Percentiles rank a stretch among this genome's conserved stretches.
phyloP scores from a whole-genome alignment of 2,888 invertebrate species.

The Criorhina ranunculi region DNA sequence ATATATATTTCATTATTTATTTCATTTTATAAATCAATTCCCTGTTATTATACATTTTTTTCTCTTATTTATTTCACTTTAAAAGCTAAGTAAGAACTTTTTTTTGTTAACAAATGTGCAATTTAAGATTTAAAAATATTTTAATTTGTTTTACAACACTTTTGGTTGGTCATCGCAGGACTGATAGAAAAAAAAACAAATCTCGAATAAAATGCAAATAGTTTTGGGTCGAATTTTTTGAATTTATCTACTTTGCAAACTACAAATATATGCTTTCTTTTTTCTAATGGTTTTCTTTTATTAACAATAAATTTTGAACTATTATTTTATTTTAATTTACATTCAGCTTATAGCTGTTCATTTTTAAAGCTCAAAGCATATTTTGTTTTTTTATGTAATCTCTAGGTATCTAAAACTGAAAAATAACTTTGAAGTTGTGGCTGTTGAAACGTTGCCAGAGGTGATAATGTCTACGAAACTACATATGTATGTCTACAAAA shows the following conservation, averaged over 20 bases:
- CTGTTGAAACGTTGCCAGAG: slow-evolving; percentile 4
- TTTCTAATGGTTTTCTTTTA: slow-evolving; percentile 1
- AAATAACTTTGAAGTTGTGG: slow-evolving; percentile 10
- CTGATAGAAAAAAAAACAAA: slow-evolving; percentile 9
- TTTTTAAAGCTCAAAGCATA: slow-evolving; percentile 71
- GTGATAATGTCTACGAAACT: slow-evolving; percentile 37
- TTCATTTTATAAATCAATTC: slow-evolving; percentile 69
- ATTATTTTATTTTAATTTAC: slow-evolving; percentile 59
- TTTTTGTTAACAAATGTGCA: slow-evolving; percentile 33
- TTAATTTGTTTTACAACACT: slow-evolving; percentile 39
- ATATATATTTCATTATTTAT: slow-evolving; percentile 43
- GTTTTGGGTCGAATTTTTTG: slow-evolving; percentile 14
- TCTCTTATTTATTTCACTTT: slow-evolving; percentile 19
- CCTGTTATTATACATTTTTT: slow-evolving; percentile 56
- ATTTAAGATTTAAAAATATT: slow-evolving; percentile 33
- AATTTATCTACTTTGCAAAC: slow-evolving; percentile 54
- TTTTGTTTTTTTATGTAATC: slow-evolving; percentile 31
- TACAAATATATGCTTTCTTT: slow-evolving; percentile 50
- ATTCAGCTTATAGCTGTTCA: slow-evolving; percentile 57
- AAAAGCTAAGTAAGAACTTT: slow-evolving; percentile 33
- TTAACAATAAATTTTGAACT: slow-evolving; percentile 61
- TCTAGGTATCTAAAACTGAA: slow-evolving; percentile 48
- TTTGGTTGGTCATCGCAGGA: slow-evolving; percentile 42
- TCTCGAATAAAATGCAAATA: slow-evolving; percentile 10
- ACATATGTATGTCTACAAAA: slow-evolving; percentile 52